Evolutionary conservation across 2,888 invertebrate species (phyloP).

Genomic region (Scaeva pyrastri): DNA sequence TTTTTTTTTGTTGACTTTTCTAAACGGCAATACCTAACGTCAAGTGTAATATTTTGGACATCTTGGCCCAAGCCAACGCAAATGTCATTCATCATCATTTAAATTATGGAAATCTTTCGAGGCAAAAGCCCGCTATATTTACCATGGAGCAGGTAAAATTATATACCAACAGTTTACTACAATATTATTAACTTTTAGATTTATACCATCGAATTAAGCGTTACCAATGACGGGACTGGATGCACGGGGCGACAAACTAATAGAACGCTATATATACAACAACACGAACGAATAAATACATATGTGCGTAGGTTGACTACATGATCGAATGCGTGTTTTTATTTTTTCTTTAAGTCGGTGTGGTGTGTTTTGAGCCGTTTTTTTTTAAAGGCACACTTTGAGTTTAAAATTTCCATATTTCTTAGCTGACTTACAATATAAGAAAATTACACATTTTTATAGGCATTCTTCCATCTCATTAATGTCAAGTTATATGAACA

Average conservation of each 20-base stretch:
- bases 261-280: constrained; percentile 18
- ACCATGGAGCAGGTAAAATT: background rate
- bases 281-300: constrained; percentile 39
- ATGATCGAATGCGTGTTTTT: constrained; percentile 46
- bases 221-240: background rate
- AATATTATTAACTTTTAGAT: constrained; percentile 59
- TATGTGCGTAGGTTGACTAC: constrained; percentile 52
- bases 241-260: background rate
- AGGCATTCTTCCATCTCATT: constrained; percentile 70
- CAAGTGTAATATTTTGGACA: constrained; percentile 58
- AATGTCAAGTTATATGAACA: constrained; percentile 53
- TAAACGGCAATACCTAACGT: constrained; percentile 18
- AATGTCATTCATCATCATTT: constrained; percentile 60
- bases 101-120: constrained; percentile 26
- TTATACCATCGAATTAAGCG: constrained; percentile 34
- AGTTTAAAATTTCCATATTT: constrained; percentile 40
- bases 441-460: constrained; percentile 35
- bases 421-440: constrained; percentile 1
- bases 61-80: constrained; percentile 42
- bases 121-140: background rate
- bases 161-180: constrained; percentile 26
- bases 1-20: constrained; percentile 7
- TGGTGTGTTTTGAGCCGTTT: background rate
- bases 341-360: background rate
- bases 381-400: constrained; percentile 12